Evolutionary conservation across 1,140 invertebrate species (phyloP), one percentile per base, ranked within the genome.

Genomic region (Oryctes rhinoceros): DNA sequence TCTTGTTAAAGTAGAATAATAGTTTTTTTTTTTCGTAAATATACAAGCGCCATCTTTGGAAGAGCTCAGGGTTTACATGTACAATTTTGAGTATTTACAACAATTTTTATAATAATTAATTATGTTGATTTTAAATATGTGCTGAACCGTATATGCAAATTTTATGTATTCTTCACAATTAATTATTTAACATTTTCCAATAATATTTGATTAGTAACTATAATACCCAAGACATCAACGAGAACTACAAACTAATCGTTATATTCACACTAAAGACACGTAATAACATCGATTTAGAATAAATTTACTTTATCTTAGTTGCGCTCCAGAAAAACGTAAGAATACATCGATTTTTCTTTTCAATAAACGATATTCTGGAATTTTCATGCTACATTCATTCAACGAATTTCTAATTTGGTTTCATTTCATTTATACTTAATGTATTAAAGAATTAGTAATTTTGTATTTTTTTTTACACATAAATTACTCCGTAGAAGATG

Each of bases 51-150:
- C 24, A 74, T 39, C 1, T 74, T 13, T 74, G 67, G 67, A 74
- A 74, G 67, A 74, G 67, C 67, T 74, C 24, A 35, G 67, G 37
- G 67, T 74, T 74, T 1, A 59, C 15, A 74, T 74, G 20, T 74
- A 35, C 20, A 74, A 74, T 30, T n/a, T 59, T 74, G 30, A 39
- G 24, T 37, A 74, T 74, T 37, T 37, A 74, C 30, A 74, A 74
- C 4, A 74, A 9, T 59, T 59, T 59, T 74, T 74, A 59, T 18
- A 1, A 53, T 9, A 53, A 13, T 59, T 18, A 59, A n/a, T 59
- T 7, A 44, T 44, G 39, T 44, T 44, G 39, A 30, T 30, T 30
- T 44, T 44, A 44, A 44, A 44, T 44, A 44, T 44, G 0, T 44
- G 39, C 9, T 44, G 9, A 44, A 7, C 5, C 9, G 39, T 7